Evolutionary conservation across 2,797 vertebrate genomes (phyloP).

Genomic region (Siniperca obscura): DNA sequence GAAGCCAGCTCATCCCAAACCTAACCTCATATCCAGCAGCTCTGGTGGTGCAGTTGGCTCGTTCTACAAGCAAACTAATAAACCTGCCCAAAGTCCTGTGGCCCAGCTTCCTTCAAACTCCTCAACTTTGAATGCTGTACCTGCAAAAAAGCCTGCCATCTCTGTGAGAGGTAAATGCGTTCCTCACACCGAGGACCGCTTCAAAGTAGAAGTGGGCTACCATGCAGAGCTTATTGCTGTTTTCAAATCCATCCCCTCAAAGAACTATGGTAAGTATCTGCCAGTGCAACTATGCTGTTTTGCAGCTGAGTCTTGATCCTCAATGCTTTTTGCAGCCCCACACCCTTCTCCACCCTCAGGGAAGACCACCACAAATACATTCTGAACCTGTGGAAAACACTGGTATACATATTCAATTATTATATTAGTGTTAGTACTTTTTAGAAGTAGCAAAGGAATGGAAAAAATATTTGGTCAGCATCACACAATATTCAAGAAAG

Average conservation of each 20-base stretch:
- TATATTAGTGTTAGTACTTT: neutral
- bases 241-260: slow-evolving; percentile 93
- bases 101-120: slow-evolving; percentile 49
- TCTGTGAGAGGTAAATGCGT: slow-evolving; percentile 87
- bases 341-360: neutral
- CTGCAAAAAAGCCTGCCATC: slow-evolving; percentile 77
- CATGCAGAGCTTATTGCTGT: slow-evolving; percentile 88
- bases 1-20: slow-evolving; percentile 53
- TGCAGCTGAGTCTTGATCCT: neutral
- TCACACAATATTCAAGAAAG: neutral
- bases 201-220: slow-evolving; percentile 92
- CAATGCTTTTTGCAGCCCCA: neutral
- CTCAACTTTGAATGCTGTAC: slow-evolving; percentile 27
- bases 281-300: neutral
- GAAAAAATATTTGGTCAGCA: neutral
- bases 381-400: neutral
- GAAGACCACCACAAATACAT: neutral
- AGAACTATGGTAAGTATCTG: slow-evolving; percentile 89
- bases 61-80: slow-evolving; percentile 75
- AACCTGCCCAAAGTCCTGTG: slow-evolving; percentile 52
- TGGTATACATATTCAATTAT: neutral
- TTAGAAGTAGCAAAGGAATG: neutral
- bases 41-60: slow-evolving; percentile 42
- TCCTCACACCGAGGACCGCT: slow-evolving; percentile 84
- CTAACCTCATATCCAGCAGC: slow-evolving; percentile 22